Evolutionary conservation across 2,888 invertebrate species (phyloP), one percentile per base, ranked within the genome.

Genomic region (Clistopyga incitator): DNA sequence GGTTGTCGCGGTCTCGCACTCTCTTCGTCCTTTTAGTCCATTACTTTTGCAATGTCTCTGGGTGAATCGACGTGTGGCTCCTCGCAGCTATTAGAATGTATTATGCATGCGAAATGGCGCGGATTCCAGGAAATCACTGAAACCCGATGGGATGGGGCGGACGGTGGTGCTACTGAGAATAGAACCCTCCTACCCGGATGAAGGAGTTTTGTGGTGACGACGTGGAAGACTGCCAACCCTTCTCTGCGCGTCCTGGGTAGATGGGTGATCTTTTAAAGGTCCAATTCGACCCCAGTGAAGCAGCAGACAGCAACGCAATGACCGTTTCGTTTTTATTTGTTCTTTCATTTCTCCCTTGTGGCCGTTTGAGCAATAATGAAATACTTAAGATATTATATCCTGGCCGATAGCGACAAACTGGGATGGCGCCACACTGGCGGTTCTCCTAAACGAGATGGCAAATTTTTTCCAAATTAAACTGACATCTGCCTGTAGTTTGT

Each of bases 61-160:
- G 64, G 29, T 56, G 61, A 70, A 56, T 82, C 59, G 68, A 78
- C 54, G 72, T 80, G 76, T 82, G 76, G 67, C 56, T 82, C 68
- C 67, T 78, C 75, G 54, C 67, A 64, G 71, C 92, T 90, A 92
- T 92, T 92, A 92, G 90, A 91, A 92, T 92, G 91, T 92, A 92
- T 92, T 92, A 92, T 92, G 92, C 92, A 92, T 92, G 91, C 91
- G 91, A 90, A 92, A 91, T 91, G 91, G 89, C 89, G 90, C 89
- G 91, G 91, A 91, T 91, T 90, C 90, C 90, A 88, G 89, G 89
- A 91, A 91, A 91, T 91, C 91, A 91, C 90, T 91, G 90, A 87
- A 90, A 89, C 90, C 90, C 65, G 59, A 75, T 45, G 65, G 42
- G 71, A 59, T 64, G 61, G 65, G 56, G 56, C 23, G 68, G 45